Evolutionary conservation across 2,113 vertebrate genomes (phyloP), one percentile per base, ranked within the genome.

Genomic region (Mormyrus lacerda): DNA sequence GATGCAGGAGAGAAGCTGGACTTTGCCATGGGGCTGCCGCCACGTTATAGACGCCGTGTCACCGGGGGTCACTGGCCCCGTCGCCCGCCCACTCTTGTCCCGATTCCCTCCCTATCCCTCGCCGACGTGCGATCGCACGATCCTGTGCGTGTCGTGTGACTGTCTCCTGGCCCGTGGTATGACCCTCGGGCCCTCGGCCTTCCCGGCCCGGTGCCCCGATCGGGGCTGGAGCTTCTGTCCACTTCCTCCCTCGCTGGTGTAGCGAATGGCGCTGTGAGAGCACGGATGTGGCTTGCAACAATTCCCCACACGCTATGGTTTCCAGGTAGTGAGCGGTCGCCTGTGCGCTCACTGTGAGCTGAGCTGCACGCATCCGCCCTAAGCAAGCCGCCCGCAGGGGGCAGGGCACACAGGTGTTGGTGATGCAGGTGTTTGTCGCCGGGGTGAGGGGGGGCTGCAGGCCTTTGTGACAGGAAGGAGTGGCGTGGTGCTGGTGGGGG

Each of bases 251-350:
- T 42, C 15, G 35, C 69, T 39, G 4, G 15, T 5, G 73, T 21
- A 79, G 82, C 21, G 8, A 10, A 84, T 47, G 2, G 82, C 6
- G 39, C 42, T n/a, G 82, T 35, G 50, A 11, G n/a, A 55, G 85
- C n/a, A 50, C 85, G 85, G 85, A 87, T 87, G 85, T 87, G 85
- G 85, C 27, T 55, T 53, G 15, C n/a, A 27, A 21, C 50, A 9
- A 51, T 27, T 31, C 85, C 50, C 48, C 50, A 87, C 50, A 7
- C 48, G 50, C n/a, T 39, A 87, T 7, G 15, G 85, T 87, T 87
- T 87, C 85, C 85, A 87, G 85, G 85, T 87, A 87, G 31, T 53
- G 85, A 87, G 45, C 48, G 10, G 15, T 39, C 48, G 45, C 27
- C 48, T 19, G 50, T 50, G 19, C 13, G 47, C 85, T 31, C 6